Percentiles rank a stretch among this genome's conserved stretches.
These are phyloP conservation scores for Holocentrus rufus DNA, from an alignment of 2,797 vertebrate species.

Conservation along the genomic window DNA sequence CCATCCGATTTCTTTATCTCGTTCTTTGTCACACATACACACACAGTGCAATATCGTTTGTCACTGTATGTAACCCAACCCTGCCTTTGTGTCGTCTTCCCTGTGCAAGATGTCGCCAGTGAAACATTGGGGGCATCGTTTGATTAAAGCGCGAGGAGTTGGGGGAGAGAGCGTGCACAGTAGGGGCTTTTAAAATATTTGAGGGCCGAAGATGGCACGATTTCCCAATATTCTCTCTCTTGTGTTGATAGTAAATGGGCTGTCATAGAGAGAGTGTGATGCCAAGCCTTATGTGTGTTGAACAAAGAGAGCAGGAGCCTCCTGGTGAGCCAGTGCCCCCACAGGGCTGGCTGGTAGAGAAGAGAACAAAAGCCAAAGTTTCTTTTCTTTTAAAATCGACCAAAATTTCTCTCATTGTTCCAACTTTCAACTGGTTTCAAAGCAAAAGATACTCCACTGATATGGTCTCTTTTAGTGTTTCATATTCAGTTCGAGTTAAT, in stretches of 20 bases:
- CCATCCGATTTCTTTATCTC: slow-evolving; percentile 54
- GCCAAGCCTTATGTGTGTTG: slow-evolving; percentile 14
- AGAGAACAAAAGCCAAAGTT: slow-evolving; percentile 14
- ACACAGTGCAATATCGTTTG: slow-evolving; percentile 1
- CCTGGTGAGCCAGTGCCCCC: slow-evolving; percentile 25
- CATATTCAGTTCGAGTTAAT: slow-evolving; percentile 8
- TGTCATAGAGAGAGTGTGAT: slow-evolving; percentile 1
- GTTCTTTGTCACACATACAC: neutral
- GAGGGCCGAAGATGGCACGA: slow-evolving; percentile 11
- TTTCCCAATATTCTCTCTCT: slow-evolving; percentile 25
- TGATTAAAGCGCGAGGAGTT: slow-evolving; percentile 47
- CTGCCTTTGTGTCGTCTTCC: slow-evolving; percentile 32
- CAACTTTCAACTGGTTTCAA: slow-evolving; percentile 29
- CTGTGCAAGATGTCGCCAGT: slow-evolving; percentile 12
- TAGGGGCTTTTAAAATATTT: slow-evolving; percentile 29
- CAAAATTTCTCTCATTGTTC: slow-evolving; percentile 14
- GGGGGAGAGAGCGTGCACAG: slow-evolving; percentile 24
- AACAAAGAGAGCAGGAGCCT: slow-evolving; percentile 39
- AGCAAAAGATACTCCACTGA: slow-evolving; percentile 20
- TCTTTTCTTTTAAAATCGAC: slow-evolving; percentile 3
- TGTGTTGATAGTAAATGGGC: slow-evolving; percentile 22
- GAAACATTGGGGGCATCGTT: slow-evolving; percentile 41
- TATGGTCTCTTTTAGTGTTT: slow-evolving; percentile 10
- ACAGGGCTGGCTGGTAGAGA: slow-evolving; percentile 35
- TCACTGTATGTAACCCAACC: slow-evolving; percentile 35